Evolutionary conservation across 2,888 invertebrate genomes (phyloP), one percentile per base, ranked within the genome.

Genomic region (Automeris io): DNA sequence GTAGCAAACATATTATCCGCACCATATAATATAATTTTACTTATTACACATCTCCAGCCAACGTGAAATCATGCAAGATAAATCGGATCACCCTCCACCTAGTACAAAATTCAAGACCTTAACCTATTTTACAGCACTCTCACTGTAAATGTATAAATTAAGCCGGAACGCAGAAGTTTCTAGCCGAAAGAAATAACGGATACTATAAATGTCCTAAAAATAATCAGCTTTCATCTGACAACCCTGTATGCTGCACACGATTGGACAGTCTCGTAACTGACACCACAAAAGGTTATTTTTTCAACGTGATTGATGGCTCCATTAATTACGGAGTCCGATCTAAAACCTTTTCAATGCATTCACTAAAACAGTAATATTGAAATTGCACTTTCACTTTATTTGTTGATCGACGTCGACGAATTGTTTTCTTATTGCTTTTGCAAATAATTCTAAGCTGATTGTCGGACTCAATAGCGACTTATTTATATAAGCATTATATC

Each of bases 361-460:
- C 62, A 62, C 67, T 72, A 71, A 70, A 74, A 73, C 66, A 66
- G 61, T 61, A 57, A 59, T 73, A 73, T 74, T 73, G 70, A 76
- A 76, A 75, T 71, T 70, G 69, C 60, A 77, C 83, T 82, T 83
- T 83, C 83, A 76, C 83, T 63, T 50, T 66, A 66, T 72, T 76
- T 70, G 62, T 64, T 61, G 62, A 64, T 61, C 54, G 61, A 42
- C 49, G 54, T 47, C 45, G 54, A 51, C 54, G 45, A 29, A 48
- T 59, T 61, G 52, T 61, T 54, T 60, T 63, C 59, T 69, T 69
- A 65, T 69, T 70, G 67, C 62, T 52, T 56, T 16, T 61, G 52
- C 61, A 59, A 71, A 70, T 69, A 70, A 68, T 67, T 54, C 53
- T 33, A 78, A 74, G 70, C 73, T 70, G 72, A 72, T 70, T 69